Evolutionary conservation across 64 coral and sea anemone genomes (phyloP).

Genomic region (Cladopsammia gracilis): DNA sequence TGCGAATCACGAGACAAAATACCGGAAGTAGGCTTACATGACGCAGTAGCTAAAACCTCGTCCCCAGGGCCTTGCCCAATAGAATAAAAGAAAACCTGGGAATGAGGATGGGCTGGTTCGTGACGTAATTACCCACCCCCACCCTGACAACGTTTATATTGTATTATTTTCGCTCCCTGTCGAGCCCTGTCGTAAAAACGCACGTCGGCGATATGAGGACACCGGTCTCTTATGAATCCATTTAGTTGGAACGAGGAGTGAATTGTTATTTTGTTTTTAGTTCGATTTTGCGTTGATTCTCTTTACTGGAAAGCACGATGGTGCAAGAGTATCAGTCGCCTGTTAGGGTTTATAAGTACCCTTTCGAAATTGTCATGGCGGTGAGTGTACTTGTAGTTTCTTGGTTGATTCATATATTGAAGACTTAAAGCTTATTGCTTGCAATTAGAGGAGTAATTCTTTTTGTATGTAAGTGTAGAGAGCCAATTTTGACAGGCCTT

Average conservation of each 20-base stretch:
- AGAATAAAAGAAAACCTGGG: neutral
- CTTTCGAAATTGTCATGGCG: constrained; percentile 98
- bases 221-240: constrained; percentile 7
- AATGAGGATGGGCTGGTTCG: neutral
- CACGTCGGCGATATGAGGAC: constrained; percentile 22
- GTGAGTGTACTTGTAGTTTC: constrained; percentile 20
- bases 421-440: neutral
- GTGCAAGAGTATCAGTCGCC: constrained; percentile 99
- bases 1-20: no score
- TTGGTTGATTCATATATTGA: neutral
- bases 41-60: no score
- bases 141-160: no score
- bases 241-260: neutral
- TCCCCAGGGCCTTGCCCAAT: neutral
- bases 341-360: constrained; percentile 99
- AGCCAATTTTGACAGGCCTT: neutral
- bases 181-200: neutral
- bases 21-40: no score
- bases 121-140: constrained; percentile 2
- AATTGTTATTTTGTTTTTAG: neutral
- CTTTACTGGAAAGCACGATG: constrained; percentile 59
- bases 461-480: neutral
- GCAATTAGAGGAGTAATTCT: constrained; percentile 13
- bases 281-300: neutral
- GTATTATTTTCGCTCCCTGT: neutral